These are phyloP conservation scores for Brienomyrus longianalis DNA, from an alignment of 2,113 vertebrate genomes.

Conservation along the genomic window DNA sequence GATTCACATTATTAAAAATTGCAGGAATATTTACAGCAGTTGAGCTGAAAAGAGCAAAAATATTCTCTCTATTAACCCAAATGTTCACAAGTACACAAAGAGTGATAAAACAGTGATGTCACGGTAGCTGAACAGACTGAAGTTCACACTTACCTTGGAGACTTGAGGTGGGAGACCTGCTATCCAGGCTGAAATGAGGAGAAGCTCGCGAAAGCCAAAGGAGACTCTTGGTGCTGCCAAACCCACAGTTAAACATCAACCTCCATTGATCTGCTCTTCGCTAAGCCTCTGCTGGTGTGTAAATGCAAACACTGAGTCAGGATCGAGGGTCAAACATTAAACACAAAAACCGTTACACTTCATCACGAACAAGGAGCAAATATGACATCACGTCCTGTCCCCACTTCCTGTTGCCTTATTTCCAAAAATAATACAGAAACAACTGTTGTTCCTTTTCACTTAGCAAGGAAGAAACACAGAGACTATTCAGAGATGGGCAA, in stretches of 20 bases:
- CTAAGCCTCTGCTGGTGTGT: slow-evolving; percentile 54
- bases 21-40: not conserved
- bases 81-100: not conserved
- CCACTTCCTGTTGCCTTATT: not conserved
- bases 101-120: not conserved
- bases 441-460: not conserved
- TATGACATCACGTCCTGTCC: not conserved
- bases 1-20: not conserved
- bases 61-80: not conserved
- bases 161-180: slow-evolving; percentile 42
- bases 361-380: not conserved
- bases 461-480: not conserved
- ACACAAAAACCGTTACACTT: not conserved
- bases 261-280: slow-evolving; percentile 61
- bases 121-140: not conserved
- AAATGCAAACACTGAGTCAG: slow-evolving; percentile 46
- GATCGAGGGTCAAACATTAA: slow-evolving; percentile 40
- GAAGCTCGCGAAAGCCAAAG: slow-evolving; percentile 41
- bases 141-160: slow-evolving; percentile 50
- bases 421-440: not conserved
- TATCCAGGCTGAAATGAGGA: slow-evolving; percentile 53
- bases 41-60: not conserved
- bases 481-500: not conserved
- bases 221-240: slow-evolving; percentile 51
- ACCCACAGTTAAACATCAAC: slow-evolving; percentile 66